Evolutionary conservation across 2,113 vertebrate genomes (phyloP), one percentile per base, ranked within the genome.

Genomic region (Pteronura brasiliensis): DNA sequence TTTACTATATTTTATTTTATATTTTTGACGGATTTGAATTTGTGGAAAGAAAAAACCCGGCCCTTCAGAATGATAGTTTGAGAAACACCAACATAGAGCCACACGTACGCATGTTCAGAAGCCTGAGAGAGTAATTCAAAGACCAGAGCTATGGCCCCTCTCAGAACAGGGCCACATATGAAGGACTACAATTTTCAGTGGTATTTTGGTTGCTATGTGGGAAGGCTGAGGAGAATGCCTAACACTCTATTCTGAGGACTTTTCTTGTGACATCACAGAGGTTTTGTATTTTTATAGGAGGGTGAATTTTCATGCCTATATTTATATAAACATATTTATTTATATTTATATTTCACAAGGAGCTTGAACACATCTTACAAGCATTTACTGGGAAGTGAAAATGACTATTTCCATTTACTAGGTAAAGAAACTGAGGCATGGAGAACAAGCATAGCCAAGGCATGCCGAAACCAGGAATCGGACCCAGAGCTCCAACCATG

Each of bases 381-480:
- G 44, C 49, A 49, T 82, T 17, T 44, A 10, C 6, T 39, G 0
- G 44, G 39, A 77, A 52, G 21, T 67, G 18, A 47, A 52, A 94
- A 77, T 52, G 47, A 49, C 29, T 18, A 0, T 90, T 72, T 85
- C 44, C 25, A 36, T 81, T 79, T 47, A 25, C 39, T 15, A 29
- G 67, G n/a, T 18, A 61, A 93, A 97, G 88, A 98, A 97, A 96
- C 55, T 39, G 77, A 98, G 76, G 63, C 67, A 15, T 7, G 7
- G 36, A 21, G 6, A 95, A 92, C 5, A 36, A n/a, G 29, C 6
- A 6, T 39, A 71, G 36, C 5, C 0, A 9, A 74, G 61, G 83
- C 6, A 52, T 3, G 13, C 21, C 34, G 79, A 49, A n/a, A 74
- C 7, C 21, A 34, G 59, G 84, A 90, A 61, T 18, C 7, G 36